These are phyloP conservation scores for Melieria omissa DNA, from an alignment of 2,888 invertebrate genomes.

Conservation along the genomic window DNA sequence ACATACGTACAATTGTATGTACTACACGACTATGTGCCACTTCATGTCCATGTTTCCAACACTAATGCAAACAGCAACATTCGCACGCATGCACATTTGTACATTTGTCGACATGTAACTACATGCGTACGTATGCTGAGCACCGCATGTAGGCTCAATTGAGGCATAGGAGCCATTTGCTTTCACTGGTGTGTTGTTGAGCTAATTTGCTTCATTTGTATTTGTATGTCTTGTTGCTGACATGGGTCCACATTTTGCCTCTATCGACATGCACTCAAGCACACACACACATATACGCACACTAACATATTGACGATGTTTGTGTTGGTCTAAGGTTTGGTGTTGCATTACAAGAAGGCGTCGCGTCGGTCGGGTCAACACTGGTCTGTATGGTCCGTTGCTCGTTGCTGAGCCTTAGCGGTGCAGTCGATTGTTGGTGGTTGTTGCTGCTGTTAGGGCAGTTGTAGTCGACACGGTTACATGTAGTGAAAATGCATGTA, in stretches of 20 bases:
- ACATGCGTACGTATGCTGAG: neutral
- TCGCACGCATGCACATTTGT: neutral
- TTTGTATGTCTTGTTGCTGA: neutral
- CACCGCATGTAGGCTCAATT: neutral
- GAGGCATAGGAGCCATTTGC: conserved; percentile 8
- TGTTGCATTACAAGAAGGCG: too few relatives aligned
- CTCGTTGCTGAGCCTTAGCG: too few relatives aligned
- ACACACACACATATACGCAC: neutral
- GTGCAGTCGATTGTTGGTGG: too few relatives aligned
- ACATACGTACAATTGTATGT: neutral
- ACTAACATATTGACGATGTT: neutral
- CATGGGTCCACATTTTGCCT: neutral
- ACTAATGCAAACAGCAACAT: neutral
- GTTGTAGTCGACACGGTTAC: conserved; percentile 16
- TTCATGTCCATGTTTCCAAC: too few relatives aligned
- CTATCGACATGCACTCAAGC: neutral
- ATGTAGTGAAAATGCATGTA: conserved; percentile 54
- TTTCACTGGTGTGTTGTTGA: conserved; percentile 28
- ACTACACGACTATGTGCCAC: neutral
- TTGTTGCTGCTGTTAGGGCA: too few relatives aligned
- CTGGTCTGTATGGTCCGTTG: too few relatives aligned
- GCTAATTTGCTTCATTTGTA: conserved; percentile 35
- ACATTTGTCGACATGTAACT: neutral
- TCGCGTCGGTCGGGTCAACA: too few relatives aligned
- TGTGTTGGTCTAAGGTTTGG: neutral